These are phyloP conservation scores for Syndactyla subalaris DNA, from an alignment of 2,797 vertebrate species.

Conservation along the genomic window DNA sequence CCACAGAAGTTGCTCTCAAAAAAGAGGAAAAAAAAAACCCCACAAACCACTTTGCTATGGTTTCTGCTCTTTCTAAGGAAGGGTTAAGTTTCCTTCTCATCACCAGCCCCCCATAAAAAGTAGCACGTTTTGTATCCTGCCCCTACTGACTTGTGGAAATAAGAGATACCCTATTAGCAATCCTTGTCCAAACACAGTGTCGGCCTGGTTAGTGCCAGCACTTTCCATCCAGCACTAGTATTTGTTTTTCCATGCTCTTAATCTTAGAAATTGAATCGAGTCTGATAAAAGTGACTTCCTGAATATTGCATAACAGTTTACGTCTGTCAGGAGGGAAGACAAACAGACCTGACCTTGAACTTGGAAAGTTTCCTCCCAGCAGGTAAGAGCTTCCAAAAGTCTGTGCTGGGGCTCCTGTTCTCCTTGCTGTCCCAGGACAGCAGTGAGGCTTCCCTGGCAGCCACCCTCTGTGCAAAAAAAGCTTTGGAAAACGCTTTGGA, in stretches of 20 bases:
- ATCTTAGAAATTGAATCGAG: conserved; percentile 60
- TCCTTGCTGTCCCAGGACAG: background rate
- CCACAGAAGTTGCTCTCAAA: background rate
- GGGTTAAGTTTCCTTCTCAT: background rate
- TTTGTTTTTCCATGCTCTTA: conserved; percentile 70
- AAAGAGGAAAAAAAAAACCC: background rate
- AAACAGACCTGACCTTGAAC: conserved; percentile 62
- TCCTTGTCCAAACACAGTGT: background rate
- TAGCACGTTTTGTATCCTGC: background rate
- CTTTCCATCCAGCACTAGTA: conserved; percentile 41
- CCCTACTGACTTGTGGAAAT: background rate
- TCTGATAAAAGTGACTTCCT: conserved; percentile 65
- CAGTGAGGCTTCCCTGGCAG: background rate
- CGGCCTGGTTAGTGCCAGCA: background rate
- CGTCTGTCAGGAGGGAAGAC: conserved; percentile 37
- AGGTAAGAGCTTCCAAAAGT: conserved; percentile 37
- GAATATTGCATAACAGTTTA: conserved; percentile 53
- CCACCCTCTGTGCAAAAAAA: background rate
- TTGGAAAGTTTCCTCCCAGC: background rate
- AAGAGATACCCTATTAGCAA: conserved; percentile 1
- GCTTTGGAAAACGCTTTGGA: background rate
- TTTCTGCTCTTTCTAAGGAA: background rate
- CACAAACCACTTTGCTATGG: background rate
- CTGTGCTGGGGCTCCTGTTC: background rate
- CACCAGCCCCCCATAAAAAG: background rate